These are phyloP conservation scores for Vespertilio murinus DNA, from an alignment of 2,797 vertebrate species.

Conservation along the genomic window DNA sequence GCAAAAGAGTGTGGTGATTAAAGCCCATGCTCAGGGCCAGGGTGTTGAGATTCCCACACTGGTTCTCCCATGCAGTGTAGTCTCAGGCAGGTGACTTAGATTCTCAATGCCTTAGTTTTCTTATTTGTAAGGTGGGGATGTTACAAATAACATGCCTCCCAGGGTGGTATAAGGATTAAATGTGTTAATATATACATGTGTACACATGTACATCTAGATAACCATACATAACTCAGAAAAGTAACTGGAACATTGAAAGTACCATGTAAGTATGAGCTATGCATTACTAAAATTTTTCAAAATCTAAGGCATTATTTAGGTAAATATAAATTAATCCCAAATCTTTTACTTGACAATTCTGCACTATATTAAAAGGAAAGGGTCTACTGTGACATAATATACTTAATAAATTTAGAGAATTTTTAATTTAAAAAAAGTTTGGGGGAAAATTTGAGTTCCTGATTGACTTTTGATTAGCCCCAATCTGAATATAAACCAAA, in stretches of 20 bases:
- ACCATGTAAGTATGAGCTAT: background rate
- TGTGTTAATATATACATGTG: background rate
- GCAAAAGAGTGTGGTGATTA: background rate
- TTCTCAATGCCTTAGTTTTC: background rate
- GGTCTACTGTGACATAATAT: background rate
- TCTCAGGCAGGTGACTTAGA: background rate
- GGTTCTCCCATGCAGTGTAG: background rate
- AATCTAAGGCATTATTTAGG: background rate
- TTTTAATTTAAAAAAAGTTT: background rate
- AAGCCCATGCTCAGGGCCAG: background rate
- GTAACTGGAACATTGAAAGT: background rate
- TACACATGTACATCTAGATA: too few species aligned
- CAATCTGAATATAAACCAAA: slow-evolving; percentile 29
- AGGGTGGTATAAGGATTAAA: background rate
- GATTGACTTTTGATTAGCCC: background rate
- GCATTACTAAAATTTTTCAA: background rate
- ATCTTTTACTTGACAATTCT: background rate
- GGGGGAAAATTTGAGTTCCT: background rate
- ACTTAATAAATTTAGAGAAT: background rate
- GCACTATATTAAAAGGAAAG: background rate
- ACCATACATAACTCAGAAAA: background rate
- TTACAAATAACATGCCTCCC: background rate
- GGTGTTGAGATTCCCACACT: fast-evolving
- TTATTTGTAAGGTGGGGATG: background rate
- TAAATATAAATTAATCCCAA: background rate